Conservation (phyloP, 2,113 vertebrate species). For the Pristiophorus japonicus region DNA sequence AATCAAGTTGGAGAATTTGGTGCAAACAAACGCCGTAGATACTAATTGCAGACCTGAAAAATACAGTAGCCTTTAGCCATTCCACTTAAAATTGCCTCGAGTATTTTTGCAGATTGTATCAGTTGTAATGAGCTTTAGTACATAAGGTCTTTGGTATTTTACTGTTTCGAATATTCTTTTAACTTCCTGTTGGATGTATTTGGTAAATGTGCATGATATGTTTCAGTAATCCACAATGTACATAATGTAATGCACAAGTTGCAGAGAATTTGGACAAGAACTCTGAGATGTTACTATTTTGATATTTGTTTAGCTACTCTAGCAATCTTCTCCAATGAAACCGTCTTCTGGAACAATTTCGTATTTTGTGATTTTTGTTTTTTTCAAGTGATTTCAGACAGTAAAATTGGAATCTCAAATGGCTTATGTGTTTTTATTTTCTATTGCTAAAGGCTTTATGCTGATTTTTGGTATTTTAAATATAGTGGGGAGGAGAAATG, state of each 20-base stretch:
- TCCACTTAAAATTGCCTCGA: constrained; percentile 36
- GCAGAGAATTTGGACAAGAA: constrained; percentile 32
- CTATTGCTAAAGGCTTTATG: constrained; percentile 31
- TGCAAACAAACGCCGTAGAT: constrained; percentile 35
- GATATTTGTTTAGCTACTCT: constrained; percentile 38
- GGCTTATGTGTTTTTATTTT: constrained; percentile 31
- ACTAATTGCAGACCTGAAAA: constrained; percentile 33
- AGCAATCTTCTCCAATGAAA: constrained; percentile 15
- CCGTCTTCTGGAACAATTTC: constrained; percentile 27
- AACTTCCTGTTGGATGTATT: constrained; percentile 36
- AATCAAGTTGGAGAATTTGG: constrained; percentile 36
- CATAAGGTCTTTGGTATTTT: constrained; percentile 35
- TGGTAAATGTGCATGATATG: constrained; percentile 37
- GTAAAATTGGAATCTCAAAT: constrained; percentile 37
- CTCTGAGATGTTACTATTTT: constrained; percentile 36
- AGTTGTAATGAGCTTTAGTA: constrained; percentile 38
- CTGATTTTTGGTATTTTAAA: constrained; percentile 30
- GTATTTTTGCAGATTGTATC: constrained; percentile 37
- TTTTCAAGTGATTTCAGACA: constrained; percentile 32
- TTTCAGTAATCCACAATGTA: constrained; percentile 35
- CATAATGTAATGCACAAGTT: constrained; percentile 37
- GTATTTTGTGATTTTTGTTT: constrained; percentile 34
- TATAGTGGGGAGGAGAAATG: not conserved
- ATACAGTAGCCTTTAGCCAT: constrained; percentile 36
- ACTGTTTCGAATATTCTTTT: constrained; percentile 36